A percentile compares a stretch with the other conserved stretches of the same genome.
Conservation (phyloP, 2,113 vertebrate genomes). For the Takifugu flavidus region DNA sequence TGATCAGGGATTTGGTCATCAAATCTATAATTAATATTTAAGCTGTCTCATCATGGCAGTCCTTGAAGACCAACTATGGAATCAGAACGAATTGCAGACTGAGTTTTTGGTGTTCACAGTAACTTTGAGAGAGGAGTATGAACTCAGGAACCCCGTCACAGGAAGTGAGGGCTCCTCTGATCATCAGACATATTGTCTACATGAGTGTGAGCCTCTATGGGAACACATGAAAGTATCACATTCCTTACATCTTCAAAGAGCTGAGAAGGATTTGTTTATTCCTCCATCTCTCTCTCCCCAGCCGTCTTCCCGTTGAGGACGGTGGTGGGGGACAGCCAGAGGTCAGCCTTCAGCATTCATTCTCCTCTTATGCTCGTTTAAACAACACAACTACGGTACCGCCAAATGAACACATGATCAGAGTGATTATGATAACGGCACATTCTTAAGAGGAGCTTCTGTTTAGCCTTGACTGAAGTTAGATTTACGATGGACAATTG, state of each 20-base stretch:
- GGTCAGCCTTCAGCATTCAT: conserved; percentile 49
- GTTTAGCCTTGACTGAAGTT: too few species aligned
- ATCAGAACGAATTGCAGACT: too few species aligned
- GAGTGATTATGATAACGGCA: not conserved
- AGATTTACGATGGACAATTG: too few species aligned
- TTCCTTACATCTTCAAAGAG: conserved; percentile 63
- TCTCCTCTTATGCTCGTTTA: conserved; percentile 3
- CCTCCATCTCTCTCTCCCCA: conserved; percentile 34
- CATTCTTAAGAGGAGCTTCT: not conserved
- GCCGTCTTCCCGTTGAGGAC: conserved; percentile 30
- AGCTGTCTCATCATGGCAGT: too few species aligned
- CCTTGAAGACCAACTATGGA: too few species aligned
- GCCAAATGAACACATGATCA: not conserved
- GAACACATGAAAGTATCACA: conserved; percentile 47
- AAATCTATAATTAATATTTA: too few species aligned
- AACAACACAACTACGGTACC: not conserved
- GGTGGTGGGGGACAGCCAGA: conserved; percentile 36
- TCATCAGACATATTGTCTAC: conserved; percentile 32
- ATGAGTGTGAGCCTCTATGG: conserved; percentile 17
- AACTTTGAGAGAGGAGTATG: conserved; percentile 1
- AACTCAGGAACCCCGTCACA: conserved; percentile 1
- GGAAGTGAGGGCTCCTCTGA: conserved; percentile 5
- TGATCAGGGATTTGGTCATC: too few species aligned
- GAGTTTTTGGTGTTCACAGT: not conserved
- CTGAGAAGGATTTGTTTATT: conserved; percentile 44